Percentiles rank a stretch among this genome's conserved stretches.
Conservation (phyloP, 2,797 vertebrate species). For the Acanthis flammea region DNA sequence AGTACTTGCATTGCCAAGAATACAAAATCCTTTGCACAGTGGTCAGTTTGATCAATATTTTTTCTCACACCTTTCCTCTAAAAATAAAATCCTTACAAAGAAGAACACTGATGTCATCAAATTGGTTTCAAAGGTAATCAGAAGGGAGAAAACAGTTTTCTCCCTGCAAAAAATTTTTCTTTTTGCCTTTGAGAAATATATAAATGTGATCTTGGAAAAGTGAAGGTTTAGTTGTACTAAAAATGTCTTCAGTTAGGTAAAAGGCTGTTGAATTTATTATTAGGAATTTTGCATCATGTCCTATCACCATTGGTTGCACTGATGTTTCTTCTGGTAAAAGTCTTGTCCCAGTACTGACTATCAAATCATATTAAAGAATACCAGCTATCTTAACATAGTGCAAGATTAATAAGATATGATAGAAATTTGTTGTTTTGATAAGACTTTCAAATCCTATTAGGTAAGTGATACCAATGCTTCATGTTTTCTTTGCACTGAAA, state of each 20-base stretch:
- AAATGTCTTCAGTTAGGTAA: background rate
- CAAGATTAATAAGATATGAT: background rate
- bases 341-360: background rate
- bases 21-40: background rate
- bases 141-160: background rate
- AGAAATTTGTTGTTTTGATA: background rate
- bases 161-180: background rate
- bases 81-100: background rate
- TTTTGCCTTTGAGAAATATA: background rate
- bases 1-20: background rate
- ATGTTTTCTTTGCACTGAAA: background rate
- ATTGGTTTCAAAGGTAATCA: background rate
- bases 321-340: background rate
- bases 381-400: background rate
- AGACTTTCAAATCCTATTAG: constrained; percentile 10
- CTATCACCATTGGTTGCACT: background rate
- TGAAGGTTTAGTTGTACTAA: background rate
- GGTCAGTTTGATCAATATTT: background rate
- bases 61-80: background rate
- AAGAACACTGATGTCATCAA: background rate
- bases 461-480: background rate
- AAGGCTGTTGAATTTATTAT: background rate
- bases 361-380: constrained; percentile 17
- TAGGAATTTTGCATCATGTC: background rate
- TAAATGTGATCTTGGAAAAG: background rate